These are phyloP conservation scores for Coenonympha arcania DNA, from an alignment of 2,888 invertebrate genomes.

Conservation along the genomic window DNA sequence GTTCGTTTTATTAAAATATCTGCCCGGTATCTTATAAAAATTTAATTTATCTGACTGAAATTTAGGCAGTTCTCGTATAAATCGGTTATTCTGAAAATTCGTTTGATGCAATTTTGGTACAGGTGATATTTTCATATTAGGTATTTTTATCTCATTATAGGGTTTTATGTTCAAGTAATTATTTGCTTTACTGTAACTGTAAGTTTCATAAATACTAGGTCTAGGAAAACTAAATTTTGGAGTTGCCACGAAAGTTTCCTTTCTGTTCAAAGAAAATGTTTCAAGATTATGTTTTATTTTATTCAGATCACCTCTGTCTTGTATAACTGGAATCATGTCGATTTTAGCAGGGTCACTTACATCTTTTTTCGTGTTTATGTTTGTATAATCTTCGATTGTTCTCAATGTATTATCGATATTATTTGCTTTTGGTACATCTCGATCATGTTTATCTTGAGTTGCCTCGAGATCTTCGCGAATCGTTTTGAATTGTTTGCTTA, in stretches of 20 bases:
- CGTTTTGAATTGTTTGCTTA: background rate
- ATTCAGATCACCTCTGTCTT: conserved; percentile 11
- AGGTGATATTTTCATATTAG: background rate
- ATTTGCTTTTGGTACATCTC: background rate
- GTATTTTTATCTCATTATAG: no score
- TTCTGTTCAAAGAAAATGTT: conserved; percentile 32
- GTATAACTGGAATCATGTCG: conserved; percentile 3
- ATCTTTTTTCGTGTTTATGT: background rate
- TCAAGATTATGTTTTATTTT: conserved; percentile 32
- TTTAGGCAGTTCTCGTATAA: background rate
- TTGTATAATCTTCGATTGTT: background rate
- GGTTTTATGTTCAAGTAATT: background rate
- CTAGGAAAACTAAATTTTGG: conserved; percentile 20
- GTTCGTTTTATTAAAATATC: background rate
- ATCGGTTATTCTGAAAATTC: background rate
- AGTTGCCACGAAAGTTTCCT: conserved; percentile 30
- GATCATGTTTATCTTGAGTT: background rate
- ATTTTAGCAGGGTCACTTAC: no score
- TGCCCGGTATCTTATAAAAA: no score
- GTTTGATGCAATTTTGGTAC: background rate
- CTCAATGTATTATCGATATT: background rate
- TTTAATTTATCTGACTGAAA: background rate
- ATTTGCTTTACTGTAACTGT: background rate
- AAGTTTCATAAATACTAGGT: background rate
- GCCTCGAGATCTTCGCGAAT: background rate